These are phyloP conservation scores for Drosophila pachea DNA, from an alignment of 1,140 invertebrate genomes.

Conservation along the genomic window DNA sequence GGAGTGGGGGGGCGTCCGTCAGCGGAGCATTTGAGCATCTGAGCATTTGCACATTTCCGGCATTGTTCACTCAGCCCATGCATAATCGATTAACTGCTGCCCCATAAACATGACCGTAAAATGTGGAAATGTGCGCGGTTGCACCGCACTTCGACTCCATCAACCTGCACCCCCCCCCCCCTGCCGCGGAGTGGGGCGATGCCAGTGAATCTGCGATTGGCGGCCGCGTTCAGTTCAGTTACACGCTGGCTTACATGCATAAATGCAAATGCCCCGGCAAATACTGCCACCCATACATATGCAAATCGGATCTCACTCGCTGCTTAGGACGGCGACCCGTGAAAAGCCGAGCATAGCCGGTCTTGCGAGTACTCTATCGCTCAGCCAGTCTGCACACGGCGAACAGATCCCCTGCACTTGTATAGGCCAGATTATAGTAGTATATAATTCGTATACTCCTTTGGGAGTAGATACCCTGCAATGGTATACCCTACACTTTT, in stretches of 20 bases:
- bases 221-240: not conserved
- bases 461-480: too few species aligned
- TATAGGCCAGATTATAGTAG: too few species aligned
- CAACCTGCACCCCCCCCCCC: slow-evolving; percentile 4
- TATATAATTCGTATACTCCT: too few species aligned
- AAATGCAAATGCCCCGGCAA: slow-evolving; percentile 66
- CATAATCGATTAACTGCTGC: slow-evolving; percentile 75
- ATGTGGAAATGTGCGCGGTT: slow-evolving; percentile 64
- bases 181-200: not conserved
- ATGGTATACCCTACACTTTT: too few species aligned
- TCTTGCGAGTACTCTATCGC: not conserved
- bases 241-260: slow-evolving; percentile 52
- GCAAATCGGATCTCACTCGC: slow-evolving; percentile 61
- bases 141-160: slow-evolving; percentile 13
- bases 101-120: slow-evolving; percentile 75
- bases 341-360: too few species aligned
- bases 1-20: not conserved
- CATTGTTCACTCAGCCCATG: slow-evolving; percentile 71
- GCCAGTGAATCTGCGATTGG: not conserved
- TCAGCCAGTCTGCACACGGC: not conserved
- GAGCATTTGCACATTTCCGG: slow-evolving; percentile 75
- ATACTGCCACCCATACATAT: slow-evolving; percentile 60
- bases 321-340: slow-evolving; percentile 6
- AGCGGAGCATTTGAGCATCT: slow-evolving; percentile 72
- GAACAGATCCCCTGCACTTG: not conserved